A percentile compares a stretch with the other conserved stretches of the same genome.
These are phyloP conservation scores for Macroramphosus scolopax DNA, from an alignment of 2,797 vertebrate genomes.

Conservation along the genomic window DNA sequence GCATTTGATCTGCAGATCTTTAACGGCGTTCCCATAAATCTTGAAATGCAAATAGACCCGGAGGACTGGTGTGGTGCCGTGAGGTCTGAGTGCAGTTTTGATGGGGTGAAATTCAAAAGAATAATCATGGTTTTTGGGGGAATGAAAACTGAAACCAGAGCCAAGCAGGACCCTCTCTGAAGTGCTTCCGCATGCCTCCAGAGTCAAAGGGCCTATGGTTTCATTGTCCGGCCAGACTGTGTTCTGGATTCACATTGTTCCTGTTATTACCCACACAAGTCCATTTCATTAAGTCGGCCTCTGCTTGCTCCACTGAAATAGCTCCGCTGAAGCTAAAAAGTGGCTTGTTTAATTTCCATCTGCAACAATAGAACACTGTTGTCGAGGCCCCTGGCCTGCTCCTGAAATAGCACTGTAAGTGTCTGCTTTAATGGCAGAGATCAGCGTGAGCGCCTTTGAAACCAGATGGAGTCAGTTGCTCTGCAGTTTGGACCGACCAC, in stretches of 20 bases:
- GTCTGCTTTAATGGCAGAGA: constrained; percentile 58
- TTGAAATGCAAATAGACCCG: constrained; percentile 68
- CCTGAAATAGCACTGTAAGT: constrained; percentile 54
- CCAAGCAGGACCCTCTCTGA: constrained; percentile 66
- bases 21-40: constrained; percentile 66
- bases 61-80: constrained; percentile 72
- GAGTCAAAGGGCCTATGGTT: constrained; percentile 56
- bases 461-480: constrained; percentile 35
- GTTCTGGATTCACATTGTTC: constrained; percentile 60
- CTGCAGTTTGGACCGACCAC: constrained; percentile 38
- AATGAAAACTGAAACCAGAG: constrained; percentile 70
- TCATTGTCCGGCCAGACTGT: constrained; percentile 52
- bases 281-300: constrained; percentile 56
- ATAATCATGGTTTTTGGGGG: constrained; percentile 73
- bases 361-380: constrained; percentile 58
- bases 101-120: constrained; percentile 77
- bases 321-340: constrained; percentile 56
- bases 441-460: constrained; percentile 54
- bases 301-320: constrained; percentile 38
- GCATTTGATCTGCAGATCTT: constrained; percentile 64
- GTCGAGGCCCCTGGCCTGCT: constrained; percentile 48
- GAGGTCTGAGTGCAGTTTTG: constrained; percentile 73
- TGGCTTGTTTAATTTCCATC: constrained; percentile 58
- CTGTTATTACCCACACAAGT: constrained; percentile 62
- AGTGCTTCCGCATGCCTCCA: constrained; percentile 73